Conservation (phyloP, 2,797 vertebrate genomes). For the Anguilla marmorata region DNA sequence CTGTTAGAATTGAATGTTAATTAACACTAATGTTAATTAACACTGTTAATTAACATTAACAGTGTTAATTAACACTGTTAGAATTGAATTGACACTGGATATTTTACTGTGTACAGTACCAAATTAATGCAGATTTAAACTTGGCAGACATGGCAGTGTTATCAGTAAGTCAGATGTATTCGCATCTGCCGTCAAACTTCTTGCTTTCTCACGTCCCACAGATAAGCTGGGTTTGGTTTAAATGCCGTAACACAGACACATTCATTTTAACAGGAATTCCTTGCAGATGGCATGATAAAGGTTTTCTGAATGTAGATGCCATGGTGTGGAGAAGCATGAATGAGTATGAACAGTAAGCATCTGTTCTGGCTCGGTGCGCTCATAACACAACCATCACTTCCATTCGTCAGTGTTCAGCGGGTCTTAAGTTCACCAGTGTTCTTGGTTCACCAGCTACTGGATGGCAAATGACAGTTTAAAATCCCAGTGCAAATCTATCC, state of each 20-base stretch:
- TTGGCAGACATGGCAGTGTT: constrained; percentile 8
- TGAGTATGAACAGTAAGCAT: neutral
- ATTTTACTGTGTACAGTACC: too few relatives aligned
- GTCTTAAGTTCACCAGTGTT: neutral
- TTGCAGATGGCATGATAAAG: neutral
- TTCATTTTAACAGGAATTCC: neutral
- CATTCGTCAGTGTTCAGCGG: too few relatives aligned
- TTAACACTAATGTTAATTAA: too few relatives aligned
- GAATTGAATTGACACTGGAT: too few relatives aligned
- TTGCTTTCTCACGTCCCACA: neutral
- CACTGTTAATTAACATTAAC: too few relatives aligned
- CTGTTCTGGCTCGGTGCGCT: neutral
- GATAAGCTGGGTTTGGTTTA: neutral
- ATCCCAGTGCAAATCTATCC: neutral
- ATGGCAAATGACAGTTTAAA: neutral
- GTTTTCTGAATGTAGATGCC: neutral
- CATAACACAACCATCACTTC: neutral
- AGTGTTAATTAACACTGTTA: too few relatives aligned
- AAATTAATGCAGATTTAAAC: neutral
- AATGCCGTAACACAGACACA: neutral
- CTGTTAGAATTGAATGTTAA: too few relatives aligned
- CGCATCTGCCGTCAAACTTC: too few relatives aligned
- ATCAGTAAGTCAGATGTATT: neutral
- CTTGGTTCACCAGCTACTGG: neutral
- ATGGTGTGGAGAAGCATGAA: neutral